Evolutionary conservation across 2,888 invertebrate species (phyloP).

Genomic region (Hyposoter didymator): DNA sequence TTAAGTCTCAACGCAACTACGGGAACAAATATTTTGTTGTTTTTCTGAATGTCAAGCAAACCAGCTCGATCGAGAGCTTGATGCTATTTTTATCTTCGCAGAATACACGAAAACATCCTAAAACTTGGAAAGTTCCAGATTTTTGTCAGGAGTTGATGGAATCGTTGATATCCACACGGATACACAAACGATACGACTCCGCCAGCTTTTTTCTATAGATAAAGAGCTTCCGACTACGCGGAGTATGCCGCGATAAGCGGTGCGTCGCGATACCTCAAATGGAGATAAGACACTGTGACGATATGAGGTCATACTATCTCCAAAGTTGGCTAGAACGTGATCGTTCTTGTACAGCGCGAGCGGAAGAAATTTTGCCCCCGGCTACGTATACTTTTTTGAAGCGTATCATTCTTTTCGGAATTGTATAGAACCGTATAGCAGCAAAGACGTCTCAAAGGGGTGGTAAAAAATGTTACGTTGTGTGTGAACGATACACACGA

Average conservation of each 20-base stretch:
- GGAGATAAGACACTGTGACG: slow-evolving; percentile 79
- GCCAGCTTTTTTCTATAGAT: background rate
- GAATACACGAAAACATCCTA: background rate
- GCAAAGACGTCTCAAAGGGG: slow-evolving; percentile 41
- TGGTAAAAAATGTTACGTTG: slow-evolving; percentile 34
- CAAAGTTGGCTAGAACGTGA: slow-evolving; percentile 11
- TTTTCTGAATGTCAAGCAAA: background rate
- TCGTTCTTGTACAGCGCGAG: slow-evolving; percentile 64
- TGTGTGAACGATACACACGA: slow-evolving; percentile 15
- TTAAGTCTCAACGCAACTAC: background rate
- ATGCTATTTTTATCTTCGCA: no score
- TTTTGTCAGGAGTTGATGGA: background rate
- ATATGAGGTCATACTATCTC: slow-evolving; percentile 71
- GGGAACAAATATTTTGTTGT: background rate
- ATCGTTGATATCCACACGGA: background rate
- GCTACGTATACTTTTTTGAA: slow-evolving; percentile 74
- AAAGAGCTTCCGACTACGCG: slow-evolving; percentile 7
- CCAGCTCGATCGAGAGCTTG: background rate
- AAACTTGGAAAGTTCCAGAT: background rate
- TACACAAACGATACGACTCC: background rate
- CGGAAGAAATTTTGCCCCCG: slow-evolving; percentile 72
- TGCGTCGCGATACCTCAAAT: slow-evolving; percentile 72
- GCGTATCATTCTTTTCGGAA: slow-evolving; percentile 65
- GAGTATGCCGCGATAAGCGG: slow-evolving; percentile 54
- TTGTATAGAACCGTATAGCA: slow-evolving; percentile 48